These are phyloP conservation scores for Pluvianellus socialis DNA, from an alignment of 2,113 vertebrate species.

Conservation along the genomic window DNA sequence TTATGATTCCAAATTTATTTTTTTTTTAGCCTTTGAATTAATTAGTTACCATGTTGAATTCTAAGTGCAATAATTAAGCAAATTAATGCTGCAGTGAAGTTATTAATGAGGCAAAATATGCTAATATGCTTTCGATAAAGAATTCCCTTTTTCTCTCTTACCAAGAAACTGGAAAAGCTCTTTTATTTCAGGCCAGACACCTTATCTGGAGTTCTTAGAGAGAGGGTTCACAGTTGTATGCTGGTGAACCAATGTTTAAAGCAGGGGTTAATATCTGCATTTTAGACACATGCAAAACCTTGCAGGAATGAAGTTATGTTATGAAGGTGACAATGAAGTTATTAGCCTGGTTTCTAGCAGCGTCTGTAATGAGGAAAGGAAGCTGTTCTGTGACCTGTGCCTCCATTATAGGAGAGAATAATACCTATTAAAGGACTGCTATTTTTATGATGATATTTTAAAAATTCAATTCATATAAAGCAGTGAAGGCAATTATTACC, in stretches of 20 bases:
- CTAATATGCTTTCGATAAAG: slow-evolving; percentile 81
- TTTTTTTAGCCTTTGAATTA: slow-evolving; percentile 70
- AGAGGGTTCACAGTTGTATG: slow-evolving; percentile 17
- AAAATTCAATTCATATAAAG: slow-evolving; percentile 15
- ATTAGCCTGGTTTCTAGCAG: not conserved
- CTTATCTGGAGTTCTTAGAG: slow-evolving; percentile 75
- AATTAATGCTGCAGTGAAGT: slow-evolving; percentile 81
- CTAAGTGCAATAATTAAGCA: slow-evolving; percentile 82
- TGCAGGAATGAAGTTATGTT: not conserved
- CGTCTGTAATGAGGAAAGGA: not conserved
- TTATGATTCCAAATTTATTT: slow-evolving; percentile 64
- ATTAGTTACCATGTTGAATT: slow-evolving; percentile 81
- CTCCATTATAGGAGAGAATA: not conserved
- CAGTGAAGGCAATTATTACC: not conserved
- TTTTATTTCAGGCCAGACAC: slow-evolving; percentile 76
- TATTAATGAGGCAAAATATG: slow-evolving; percentile 86
- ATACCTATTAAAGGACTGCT: not conserved
- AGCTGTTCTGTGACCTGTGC: slow-evolving; percentile 24
- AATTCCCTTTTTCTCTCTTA: slow-evolving; percentile 69
- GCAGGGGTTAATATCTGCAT: slow-evolving; percentile 71
- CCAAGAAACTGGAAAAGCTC: slow-evolving; percentile 74
- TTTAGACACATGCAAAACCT: slow-evolving; percentile 56
- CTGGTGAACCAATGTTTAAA: slow-evolving; percentile 61
- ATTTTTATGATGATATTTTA: slow-evolving; percentile 31
- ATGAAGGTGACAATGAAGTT: not conserved